Base-by-base conservation (phyloP, 2,797 vertebrate genomes). In the Selene dorsalis region DNA sequence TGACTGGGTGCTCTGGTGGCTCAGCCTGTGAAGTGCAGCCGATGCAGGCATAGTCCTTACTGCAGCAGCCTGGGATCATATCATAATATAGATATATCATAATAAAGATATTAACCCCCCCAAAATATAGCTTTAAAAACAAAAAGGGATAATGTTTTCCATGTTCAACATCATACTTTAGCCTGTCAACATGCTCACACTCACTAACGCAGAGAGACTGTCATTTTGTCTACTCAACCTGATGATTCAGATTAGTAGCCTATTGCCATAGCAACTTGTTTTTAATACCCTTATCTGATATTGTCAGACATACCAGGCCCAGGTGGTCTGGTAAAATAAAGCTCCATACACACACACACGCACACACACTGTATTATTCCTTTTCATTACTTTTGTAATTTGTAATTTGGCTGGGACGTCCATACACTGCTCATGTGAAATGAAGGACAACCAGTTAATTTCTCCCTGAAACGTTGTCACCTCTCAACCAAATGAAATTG, bases 271-370 rank as follows among this genome's bases (percentile, higher is more conserved):
- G 58, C 16, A 41, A 6, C 7, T 24, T 1, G 30, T 59, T 61
- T 75, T 17, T 1, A 38, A 18, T n/a, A 6, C 4, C 13, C 18
- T 30, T 38, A 17, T 43, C 12, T 17, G 6, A 24, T 57, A 65
- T 17, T 4, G 24, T 28, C 13, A 6, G 2, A 16, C 6, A 35
- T 0, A 10, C 52, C 28, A 72, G 52, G 79, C 30, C 0, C 68
- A 76, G 47, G 59, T 69, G 59, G 24, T 64, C 4, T 4, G 4
- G 5, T 35, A 17, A 30, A 67, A 75, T 69, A 50, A 30, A n/a
- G 0, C 6, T 28, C 6, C 32, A 35, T 2, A 35, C 32, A 35
- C 32, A 32, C 32, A 32, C 32, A 32, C 32, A 35, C 32, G 7
- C 32, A 35, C 32, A 35, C 32, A 35, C 12, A 63, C 8, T 52